Base-by-base conservation (phyloP, 2,888 invertebrate genomes). In the Tenthredo amoena region DNA sequence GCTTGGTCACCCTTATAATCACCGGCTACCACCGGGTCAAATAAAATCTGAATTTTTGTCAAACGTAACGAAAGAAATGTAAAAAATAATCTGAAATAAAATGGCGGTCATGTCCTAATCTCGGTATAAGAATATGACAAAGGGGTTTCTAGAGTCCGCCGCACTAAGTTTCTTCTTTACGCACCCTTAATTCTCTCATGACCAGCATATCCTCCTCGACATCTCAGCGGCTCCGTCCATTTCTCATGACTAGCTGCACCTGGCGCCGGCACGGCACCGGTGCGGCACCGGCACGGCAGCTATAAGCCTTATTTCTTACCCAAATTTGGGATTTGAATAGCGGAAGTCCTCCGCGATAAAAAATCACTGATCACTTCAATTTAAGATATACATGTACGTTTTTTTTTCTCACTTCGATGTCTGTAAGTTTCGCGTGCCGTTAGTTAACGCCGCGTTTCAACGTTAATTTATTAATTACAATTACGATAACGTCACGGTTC, bases 101-200 rank as follows among this genome's bases (percentile, higher is more conserved):
- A 77, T 77, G 77, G 77, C 77, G 76, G 76, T 26, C 26, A 47
- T 50, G 18, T 12, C 71, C 71, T 76, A 71, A 18, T 9, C 74
- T 7, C 2, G 71, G 77, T 55, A n/a, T 55, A 85, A 50, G 43
- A 12, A 81, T 26, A 26, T 65, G 86, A 77, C 65, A 47, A 65
- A 55, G 55, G 21, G 55, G n/a, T 58, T 72, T 58, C 21, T 26
- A 18, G 40, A 76, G 77, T 83, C 21, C 62, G 85, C 87, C 21
- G 21, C 12, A 26, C 21, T 2, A n/a, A n/a, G 37, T 37, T 40
- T 40, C 15, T 77, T 62, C 62, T 55, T 7, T 81, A 90, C 90
- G 88, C 91, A 92, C 92, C 91, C 90, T 91, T 88, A 88, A 86
- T 87, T 88, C 90, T 90, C 87, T 91, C 93, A 93, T 93, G 91